These are phyloP conservation scores for western clawed frog (Xenopus tropicalis) DNA, from an alignment of 2,113 vertebrate genomes.

Conservation along the genomic window DNA sequence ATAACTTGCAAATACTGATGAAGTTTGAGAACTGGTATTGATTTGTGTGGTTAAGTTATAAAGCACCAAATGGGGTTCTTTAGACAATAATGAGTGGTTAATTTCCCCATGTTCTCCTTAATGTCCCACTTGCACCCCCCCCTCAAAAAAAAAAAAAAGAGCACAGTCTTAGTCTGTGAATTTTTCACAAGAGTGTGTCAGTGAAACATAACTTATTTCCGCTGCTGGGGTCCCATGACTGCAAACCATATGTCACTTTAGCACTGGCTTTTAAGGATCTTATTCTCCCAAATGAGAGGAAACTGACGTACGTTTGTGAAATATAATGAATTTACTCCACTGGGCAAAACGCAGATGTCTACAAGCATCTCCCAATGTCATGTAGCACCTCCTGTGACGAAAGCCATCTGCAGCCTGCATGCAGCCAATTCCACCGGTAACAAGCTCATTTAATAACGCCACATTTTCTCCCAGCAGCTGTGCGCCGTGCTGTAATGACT, in stretches of 20 bases:
- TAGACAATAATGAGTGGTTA: no score
- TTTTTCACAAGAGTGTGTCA: background rate
- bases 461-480: constrained; percentile 25
- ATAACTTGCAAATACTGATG: no score
- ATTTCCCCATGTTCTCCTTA: no score
- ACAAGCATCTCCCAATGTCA: constrained; percentile 33
- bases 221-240: background rate
- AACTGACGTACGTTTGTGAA: constrained; percentile 33
- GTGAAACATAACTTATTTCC: background rate
- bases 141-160: no score
- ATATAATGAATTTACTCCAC: constrained; percentile 32
- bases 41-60: no score
- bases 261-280: constrained; percentile 5
- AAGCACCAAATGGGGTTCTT: no score
- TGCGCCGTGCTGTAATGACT: background rate
- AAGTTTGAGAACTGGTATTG: no score
- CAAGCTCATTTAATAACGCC: constrained; percentile 11
- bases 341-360: constrained; percentile 38
- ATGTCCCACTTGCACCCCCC: no score
- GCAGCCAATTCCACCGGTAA: constrained; percentile 33
- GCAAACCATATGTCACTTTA: constrained; percentile 19
- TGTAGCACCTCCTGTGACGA: constrained; percentile 33
- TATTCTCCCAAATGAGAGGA: constrained; percentile 32
- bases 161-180: no score
- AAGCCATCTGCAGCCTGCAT: constrained; percentile 28